phyloP scores from a whole-genome alignment of 2,113 vertebrate species.

The Sula dactylatra region DNA sequence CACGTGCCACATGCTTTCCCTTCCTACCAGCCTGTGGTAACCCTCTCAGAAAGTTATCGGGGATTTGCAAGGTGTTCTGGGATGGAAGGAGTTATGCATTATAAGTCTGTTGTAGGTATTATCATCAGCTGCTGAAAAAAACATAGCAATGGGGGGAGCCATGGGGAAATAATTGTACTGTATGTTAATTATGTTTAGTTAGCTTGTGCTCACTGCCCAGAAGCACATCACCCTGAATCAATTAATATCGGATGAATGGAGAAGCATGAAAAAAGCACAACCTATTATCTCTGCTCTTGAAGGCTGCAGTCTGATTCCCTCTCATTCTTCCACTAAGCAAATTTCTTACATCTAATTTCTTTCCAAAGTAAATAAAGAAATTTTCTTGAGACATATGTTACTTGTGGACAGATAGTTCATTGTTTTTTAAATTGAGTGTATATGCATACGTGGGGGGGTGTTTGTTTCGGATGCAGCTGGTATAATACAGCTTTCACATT shows the following conservation, averaged over 20 bases:
- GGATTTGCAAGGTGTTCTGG: background rate
- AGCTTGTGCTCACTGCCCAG: background rate
- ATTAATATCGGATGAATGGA: background rate
- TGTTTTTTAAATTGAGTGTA: background rate
- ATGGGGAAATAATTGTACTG: background rate
- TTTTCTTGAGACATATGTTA: background rate
- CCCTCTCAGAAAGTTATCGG: background rate
- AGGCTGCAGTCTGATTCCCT: background rate
- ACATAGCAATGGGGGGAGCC: background rate
- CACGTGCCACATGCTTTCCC: background rate
- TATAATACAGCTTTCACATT: conserved; percentile 26
- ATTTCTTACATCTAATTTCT: background rate
- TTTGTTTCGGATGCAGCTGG: background rate
- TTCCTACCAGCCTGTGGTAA: background rate
- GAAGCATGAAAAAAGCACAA: background rate
- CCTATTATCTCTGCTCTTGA: background rate
- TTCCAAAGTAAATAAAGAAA: background rate
- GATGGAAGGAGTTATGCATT: background rate
- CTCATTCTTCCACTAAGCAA: background rate
- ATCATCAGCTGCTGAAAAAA: background rate
- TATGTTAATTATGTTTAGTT: background rate
- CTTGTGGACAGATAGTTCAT: background rate
- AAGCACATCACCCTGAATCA: background rate
- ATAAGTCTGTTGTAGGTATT: background rate
- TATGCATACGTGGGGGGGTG: background rate